A percentile compares a stretch with the other conserved stretches of the same genome.
Evolutionary conservation across 2,888 invertebrate species (phyloP).

Genomic region (Calameuta filiformis): DNA sequence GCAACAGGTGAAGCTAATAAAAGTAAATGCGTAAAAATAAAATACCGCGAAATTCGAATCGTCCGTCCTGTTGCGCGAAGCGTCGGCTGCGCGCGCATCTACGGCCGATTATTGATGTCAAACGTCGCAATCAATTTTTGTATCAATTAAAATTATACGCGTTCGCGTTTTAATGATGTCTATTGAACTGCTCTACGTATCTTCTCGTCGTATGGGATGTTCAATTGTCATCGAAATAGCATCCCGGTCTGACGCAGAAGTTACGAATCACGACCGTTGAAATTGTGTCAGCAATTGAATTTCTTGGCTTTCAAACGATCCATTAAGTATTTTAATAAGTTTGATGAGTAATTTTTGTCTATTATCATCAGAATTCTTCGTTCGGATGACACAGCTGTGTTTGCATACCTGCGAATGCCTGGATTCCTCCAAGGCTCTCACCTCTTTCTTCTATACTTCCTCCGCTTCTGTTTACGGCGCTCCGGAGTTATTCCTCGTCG

Average conservation of each 20-base stretch:
- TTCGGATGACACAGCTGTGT: background rate
- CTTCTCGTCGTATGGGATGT: background rate
- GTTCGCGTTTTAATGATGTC: background rate
- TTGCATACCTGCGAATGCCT: background rate
- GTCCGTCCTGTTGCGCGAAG: background rate
- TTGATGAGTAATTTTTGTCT: background rate
- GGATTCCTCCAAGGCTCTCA: background rate
- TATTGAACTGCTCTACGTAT: background rate
- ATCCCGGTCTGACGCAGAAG: slow-evolving; percentile 29
- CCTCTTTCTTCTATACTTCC: background rate
- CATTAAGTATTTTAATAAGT: background rate
- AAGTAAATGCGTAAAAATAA: background rate
- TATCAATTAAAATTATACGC: background rate
- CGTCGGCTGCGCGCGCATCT: slow-evolving; percentile 39
- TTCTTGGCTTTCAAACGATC: background rate
- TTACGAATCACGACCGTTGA: slow-evolving; percentile 19
- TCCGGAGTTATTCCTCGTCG: background rate
- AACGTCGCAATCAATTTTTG: slow-evolving; percentile 28
- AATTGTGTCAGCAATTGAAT: background rate
- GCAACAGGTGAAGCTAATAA: background rate
- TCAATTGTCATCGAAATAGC: background rate
- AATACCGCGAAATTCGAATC: background rate
- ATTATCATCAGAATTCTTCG: background rate
- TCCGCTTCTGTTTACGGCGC: background rate
- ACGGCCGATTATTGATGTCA: slow-evolving; percentile 43